Conservation (phyloP, 1,140 invertebrate species). For the Euwallacea fornicatus region DNA sequence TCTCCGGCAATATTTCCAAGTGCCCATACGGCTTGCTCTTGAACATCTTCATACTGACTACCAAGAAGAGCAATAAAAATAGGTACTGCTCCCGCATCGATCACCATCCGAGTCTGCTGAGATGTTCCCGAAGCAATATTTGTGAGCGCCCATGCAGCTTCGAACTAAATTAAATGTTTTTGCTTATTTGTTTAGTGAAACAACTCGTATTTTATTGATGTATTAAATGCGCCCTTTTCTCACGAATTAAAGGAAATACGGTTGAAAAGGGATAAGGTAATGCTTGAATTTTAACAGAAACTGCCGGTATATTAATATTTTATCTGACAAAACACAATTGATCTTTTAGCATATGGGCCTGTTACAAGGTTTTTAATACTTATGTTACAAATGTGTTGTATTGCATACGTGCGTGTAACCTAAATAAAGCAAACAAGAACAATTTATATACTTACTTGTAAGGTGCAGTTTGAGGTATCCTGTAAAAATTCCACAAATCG, state of each 20-base stretch:
- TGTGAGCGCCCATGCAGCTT: slow-evolving; percentile 96
- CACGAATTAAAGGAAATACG: background rate
- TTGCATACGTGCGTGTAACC: no score
- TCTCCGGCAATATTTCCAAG: slow-evolving; percentile 97
- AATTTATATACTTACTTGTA: slow-evolving; percentile 67
- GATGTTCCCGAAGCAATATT: slow-evolving; percentile 98
- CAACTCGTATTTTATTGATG: background rate
- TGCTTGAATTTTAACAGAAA: no score
- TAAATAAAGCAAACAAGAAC: no score
- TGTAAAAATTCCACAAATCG: slow-evolving; percentile 93
- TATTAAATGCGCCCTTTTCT: background rate
- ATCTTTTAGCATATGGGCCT: background rate
- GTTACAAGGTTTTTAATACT: background rate
- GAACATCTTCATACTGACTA: slow-evolving; percentile 86
- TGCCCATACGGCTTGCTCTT: slow-evolving; percentile 95
- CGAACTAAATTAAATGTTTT: slow-evolving; percentile 71
- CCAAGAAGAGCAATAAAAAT: slow-evolving; percentile 84
- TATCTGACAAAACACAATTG: background rate
- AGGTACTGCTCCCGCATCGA: slow-evolving; percentile 91
- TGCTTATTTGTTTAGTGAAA: background rate
- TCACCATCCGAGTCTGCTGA: slow-evolving; percentile 88
- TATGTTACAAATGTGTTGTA: no score
- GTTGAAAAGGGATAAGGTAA: no score
- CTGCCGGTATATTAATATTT: no score
- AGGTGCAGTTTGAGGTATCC: slow-evolving; percentile 77